phyloP scores from a whole-genome alignment of 2,797 vertebrate species.

The Hypotaenidia okinawae region DNA sequence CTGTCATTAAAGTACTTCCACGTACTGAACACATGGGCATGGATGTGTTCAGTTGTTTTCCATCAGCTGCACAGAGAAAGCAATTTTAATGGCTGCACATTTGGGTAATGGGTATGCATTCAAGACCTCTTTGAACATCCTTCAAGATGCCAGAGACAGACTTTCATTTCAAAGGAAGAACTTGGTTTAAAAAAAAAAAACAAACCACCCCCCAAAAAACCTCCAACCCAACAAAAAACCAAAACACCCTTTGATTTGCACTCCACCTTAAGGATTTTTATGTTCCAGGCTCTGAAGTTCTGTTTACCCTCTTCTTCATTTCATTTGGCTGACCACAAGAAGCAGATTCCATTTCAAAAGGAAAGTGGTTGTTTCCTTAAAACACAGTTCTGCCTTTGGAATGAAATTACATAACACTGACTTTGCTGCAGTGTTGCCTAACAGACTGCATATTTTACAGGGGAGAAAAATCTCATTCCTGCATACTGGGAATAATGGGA shows the following conservation, averaged over 20 bases:
- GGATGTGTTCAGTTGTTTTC: not conserved
- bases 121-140: not conserved
- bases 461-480: not conserved
- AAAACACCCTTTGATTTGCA: too few species aligned
- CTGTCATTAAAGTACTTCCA: not conserved
- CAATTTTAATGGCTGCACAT: not conserved
- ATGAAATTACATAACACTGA: not conserved
- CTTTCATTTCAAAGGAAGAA: too few species aligned
- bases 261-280: too few species aligned
- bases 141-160: not conserved
- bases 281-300: too few species aligned
- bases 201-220: too few species aligned
- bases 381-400: not conserved
- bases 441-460: not conserved
- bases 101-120: not conserved
- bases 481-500: not conserved
- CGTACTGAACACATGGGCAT: too few species aligned
- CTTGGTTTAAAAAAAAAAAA: too few species aligned
- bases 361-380: not conserved
- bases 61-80: not conserved
- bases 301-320: too few species aligned
- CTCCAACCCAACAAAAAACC: too few species aligned
- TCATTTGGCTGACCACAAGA: too few species aligned
- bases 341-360: too few species aligned
- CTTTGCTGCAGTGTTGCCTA: constrained; percentile 13